A percentile compares a stretch with the other conserved stretches of the same genome.
These are phyloP conservation scores for Heliconius himera DNA, from an alignment of 1,140 invertebrate species.

Conservation along the genomic window DNA sequence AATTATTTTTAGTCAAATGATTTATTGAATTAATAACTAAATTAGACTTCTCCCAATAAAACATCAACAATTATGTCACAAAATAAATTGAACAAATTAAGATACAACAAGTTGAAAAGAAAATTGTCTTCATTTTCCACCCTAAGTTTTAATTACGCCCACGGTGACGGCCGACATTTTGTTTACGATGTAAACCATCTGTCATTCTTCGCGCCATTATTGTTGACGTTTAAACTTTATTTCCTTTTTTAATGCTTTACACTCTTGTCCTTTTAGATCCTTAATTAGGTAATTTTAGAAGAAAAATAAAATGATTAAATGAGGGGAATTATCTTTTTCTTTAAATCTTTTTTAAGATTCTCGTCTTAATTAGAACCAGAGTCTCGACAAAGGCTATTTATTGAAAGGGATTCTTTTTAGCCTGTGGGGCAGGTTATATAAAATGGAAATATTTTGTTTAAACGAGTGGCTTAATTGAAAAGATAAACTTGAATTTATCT, in stretches of 20 bases:
- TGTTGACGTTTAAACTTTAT: constrained; percentile 60
- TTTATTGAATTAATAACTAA: not conserved
- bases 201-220: constrained; percentile 65
- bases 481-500: not conserved
- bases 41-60: constrained; percentile 12
- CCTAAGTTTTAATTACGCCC: constrained; percentile 66
- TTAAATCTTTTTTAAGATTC: constrained; percentile 6
- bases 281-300: constrained; percentile 55
- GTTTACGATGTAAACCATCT: constrained; percentile 71
- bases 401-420: constrained; percentile 13
- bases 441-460: constrained; percentile 12
- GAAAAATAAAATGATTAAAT: constrained; percentile 40
- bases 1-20: not conserved
- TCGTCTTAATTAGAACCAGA: constrained; percentile 17
- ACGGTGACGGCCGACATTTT: constrained; percentile 68
- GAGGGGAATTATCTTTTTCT: constrained; percentile 19
- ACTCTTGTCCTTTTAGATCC: constrained; percentile 44
- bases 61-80: constrained; percentile 14
- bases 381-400: constrained; percentile 14
- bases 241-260: constrained; percentile 47
- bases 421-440: constrained; percentile 13
- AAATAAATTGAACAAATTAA: constrained; percentile 35
- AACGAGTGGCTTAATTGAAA: not conserved
- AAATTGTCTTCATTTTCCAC: constrained; percentile 42
- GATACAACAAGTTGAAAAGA: constrained; percentile 31